phyloP scores from a whole-genome alignment of 2,888 invertebrate species.

The Drosophila mayaguana region DNA sequence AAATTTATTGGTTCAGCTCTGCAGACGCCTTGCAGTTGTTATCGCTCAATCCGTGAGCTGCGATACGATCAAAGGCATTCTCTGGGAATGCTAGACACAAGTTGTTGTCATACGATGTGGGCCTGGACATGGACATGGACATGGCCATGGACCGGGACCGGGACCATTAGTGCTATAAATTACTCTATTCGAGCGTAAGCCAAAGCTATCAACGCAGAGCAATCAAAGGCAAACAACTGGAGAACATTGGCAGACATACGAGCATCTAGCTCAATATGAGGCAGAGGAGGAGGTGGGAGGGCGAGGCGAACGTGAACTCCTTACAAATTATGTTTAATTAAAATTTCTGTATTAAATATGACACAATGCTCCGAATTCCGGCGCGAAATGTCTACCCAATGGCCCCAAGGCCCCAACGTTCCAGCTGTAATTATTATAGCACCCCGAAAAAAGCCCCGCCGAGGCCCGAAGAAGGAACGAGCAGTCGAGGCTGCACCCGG shows the following conservation, averaged over 20 bases:
- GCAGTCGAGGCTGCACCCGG: not conserved
- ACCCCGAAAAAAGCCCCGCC: conserved; percentile 51
- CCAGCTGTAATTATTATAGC: conserved; percentile 70
- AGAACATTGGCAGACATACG: conserved; percentile 26
- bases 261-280: conserved; percentile 10
- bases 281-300: not conserved
- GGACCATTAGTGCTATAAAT: conserved; percentile 70
- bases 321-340: conserved; percentile 85
- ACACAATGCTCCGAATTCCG: conserved; percentile 85
- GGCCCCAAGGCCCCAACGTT: conserved; percentile 38
- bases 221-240: conserved; percentile 47
- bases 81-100: conserved; percentile 67
- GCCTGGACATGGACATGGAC: conserved; percentile 20
- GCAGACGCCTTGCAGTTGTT: conserved; percentile 11
- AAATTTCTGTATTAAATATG: conserved; percentile 86
- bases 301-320: conserved; percentile 80
- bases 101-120: conserved; percentile 50
- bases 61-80: conserved; percentile 70
- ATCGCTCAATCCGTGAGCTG: conserved; percentile 51
- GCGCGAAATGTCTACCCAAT: conserved; percentile 71
- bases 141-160: not conserved
- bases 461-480: conserved; percentile 7
- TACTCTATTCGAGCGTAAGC: conserved; percentile 69
- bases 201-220: conserved; percentile 55
- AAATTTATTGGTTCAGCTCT: not conserved